phyloP scores from a whole-genome alignment of 2,888 invertebrate genomes.

The Gastracanthus pulcherrimus region DNA sequence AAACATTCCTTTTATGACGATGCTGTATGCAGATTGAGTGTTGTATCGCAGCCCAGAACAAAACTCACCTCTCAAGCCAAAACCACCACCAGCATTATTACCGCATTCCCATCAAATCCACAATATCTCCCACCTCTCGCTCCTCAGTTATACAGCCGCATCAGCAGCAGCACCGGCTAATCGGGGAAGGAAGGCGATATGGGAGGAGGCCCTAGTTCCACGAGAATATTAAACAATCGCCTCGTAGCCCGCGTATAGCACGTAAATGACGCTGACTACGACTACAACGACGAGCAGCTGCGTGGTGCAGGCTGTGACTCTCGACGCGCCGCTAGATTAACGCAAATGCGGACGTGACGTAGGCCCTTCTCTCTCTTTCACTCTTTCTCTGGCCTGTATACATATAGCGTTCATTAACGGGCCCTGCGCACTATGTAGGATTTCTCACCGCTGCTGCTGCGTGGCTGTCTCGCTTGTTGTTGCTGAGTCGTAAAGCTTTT shows the following conservation, averaged over 20 bases:
- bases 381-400: not conserved
- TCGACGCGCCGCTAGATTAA: constrained; percentile 66
- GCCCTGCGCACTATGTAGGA: not conserved
- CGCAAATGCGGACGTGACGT: constrained; percentile 76
- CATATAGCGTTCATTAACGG: constrained; percentile 41
- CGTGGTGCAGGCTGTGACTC: not conserved
- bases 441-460: not conserved
- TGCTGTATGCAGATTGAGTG: no score
- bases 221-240: constrained; percentile 47
- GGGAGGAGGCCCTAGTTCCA: constrained; percentile 15
- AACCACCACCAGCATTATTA: no score
- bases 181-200: not conserved
- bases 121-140: not conserved
- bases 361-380: constrained; percentile 47
- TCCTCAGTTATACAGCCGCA: not conserved
- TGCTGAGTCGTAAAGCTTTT: constrained; percentile 4
- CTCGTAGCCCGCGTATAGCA: constrained; percentile 21
- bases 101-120: no score
- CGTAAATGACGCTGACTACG: not conserved
- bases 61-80: no score
- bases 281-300: not conserved
- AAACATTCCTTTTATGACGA: no score
- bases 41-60: no score
- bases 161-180: not conserved
- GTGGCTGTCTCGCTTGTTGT: not conserved